Evolutionary conservation across 2,797 vertebrate genomes (phyloP), one percentile per base, ranked within the genome.

Genomic region (Zalophus californianus): DNA sequence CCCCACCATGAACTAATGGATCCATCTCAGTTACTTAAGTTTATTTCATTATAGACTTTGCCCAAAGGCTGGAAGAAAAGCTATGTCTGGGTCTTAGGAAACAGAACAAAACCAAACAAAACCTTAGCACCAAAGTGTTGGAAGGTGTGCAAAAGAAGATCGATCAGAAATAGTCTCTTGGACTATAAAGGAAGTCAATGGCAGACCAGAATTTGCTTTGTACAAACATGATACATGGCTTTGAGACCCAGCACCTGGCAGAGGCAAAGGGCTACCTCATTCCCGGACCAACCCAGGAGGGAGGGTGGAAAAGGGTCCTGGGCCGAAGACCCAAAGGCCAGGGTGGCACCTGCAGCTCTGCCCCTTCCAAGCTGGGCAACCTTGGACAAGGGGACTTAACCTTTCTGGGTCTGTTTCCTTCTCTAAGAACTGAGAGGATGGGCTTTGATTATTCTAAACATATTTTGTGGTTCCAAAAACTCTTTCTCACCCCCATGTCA

Each of bases 31-130:
- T 62, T 48, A 70, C 77, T 93, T 56, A 64, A 44, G 14, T 41
- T 72, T 97, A 44, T 86, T 96, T 92, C 66, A 54, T 62, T 48
- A 89, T 91, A 84, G 75, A 89, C 44, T 58, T 38, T 68, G 32
- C 29, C 75, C 66, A 21, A 77, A 92, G 73, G 16, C 78, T 91
- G 27, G 18, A 89, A 70, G 44, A 85, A 73, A 94, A 73, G 25
- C 44, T 83, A 7, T 32, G 50, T 64, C 23, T 92, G 3, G 35
- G 18, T 86, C 83, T 60, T 44, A 86, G 66, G 88, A 88, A 92
- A 73, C 14, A 58, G 9, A 60, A 60, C 58, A 60, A 60, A 68
- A n/a, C 62, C n/a, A 78, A 80, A 84, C 6, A 68, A 92, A 93
- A 66, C 25, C 56, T 72, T 23, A 91, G 66, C 44, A 70, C n/a